Conservation (phyloP, 2,888 invertebrate species). For the Hedychridium roseum region DNA sequence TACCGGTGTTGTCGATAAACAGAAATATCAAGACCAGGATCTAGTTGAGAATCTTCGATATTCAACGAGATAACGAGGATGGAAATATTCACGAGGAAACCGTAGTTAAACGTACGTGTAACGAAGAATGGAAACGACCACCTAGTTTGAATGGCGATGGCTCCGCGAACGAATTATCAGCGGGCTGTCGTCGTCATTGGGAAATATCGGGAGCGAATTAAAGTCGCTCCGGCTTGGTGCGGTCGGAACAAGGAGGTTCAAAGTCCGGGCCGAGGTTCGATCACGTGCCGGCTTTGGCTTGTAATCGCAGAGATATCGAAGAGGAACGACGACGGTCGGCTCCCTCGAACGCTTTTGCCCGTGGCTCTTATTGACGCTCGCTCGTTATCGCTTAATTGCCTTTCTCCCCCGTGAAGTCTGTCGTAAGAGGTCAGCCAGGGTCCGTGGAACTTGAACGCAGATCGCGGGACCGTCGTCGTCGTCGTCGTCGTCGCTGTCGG, state of each 20-base stretch:
- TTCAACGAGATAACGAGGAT: no score
- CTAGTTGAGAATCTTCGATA: no score
- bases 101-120: no score
- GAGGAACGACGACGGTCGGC: conserved; percentile 15
- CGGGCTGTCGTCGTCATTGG: background rate
- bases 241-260: conserved; percentile 31
- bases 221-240: background rate
- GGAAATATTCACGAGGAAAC: no score
- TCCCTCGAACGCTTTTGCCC: no score
- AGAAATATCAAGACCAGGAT: no score
- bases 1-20: conserved; percentile 27
- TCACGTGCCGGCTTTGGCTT: conserved; percentile 33
- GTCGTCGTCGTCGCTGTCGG: conserved; percentile 16
- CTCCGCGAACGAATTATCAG: background rate
- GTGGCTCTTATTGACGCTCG: conserved; percentile 25
- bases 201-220: background rate
- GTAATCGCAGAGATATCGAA: conserved; percentile 31
- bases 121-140: no score
- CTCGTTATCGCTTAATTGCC: conserved; percentile 52
- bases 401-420: conserved; percentile 54
- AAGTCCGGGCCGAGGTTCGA: conserved; percentile 38
- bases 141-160: background rate
- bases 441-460: conserved; percentile 45
- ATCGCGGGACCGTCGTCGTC: conserved; percentile 39
- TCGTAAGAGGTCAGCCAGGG: conserved; percentile 49